Evolutionary conservation across 2,888 invertebrate species (phyloP).

Genomic region (Octodonta nipae): DNA sequence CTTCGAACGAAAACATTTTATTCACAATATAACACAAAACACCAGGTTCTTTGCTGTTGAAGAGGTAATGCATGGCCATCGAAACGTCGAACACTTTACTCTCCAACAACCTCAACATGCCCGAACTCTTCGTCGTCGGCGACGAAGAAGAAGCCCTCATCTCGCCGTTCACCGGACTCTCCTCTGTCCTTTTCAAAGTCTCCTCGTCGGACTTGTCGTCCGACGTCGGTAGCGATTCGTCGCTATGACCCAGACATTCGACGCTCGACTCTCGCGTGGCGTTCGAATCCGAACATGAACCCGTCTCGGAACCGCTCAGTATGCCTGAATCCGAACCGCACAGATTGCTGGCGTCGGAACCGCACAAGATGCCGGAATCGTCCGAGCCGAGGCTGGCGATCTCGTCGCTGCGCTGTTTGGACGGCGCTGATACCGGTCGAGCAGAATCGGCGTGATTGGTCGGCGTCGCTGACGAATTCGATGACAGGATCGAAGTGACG

Average conservation of each 20-base stretch:
- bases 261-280: conserved; percentile 40
- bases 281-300: conserved; percentile 34
- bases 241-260: conserved; percentile 37
- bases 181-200: no score
- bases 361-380: conserved; percentile 63
- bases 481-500: conserved; percentile 32
- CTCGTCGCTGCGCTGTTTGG: conserved; percentile 41
- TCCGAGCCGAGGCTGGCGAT: conserved; percentile 57
- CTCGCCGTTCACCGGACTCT: no score
- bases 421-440: conserved; percentile 24
- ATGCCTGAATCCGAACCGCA: conserved; percentile 43
- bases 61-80: conserved; percentile 95
- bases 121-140: conserved; percentile 21
- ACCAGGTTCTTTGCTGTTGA: conserved; percentile 95
- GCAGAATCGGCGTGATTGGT: background rate
- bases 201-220: no score
- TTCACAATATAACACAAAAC: conserved; percentile 96
- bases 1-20: conserved; percentile 88
- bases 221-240: no score
- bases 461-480: conserved; percentile 12
- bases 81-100: conserved; percentile 96
- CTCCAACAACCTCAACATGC: conserved; percentile 81
- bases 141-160: background rate
- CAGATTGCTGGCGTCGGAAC: conserved; percentile 41
- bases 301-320: conserved; percentile 46